A percentile compares a stretch with the other conserved stretches of the same genome.
Conservation (phyloP, 2,113 vertebrate species). For the Strix uralensis region DNA sequence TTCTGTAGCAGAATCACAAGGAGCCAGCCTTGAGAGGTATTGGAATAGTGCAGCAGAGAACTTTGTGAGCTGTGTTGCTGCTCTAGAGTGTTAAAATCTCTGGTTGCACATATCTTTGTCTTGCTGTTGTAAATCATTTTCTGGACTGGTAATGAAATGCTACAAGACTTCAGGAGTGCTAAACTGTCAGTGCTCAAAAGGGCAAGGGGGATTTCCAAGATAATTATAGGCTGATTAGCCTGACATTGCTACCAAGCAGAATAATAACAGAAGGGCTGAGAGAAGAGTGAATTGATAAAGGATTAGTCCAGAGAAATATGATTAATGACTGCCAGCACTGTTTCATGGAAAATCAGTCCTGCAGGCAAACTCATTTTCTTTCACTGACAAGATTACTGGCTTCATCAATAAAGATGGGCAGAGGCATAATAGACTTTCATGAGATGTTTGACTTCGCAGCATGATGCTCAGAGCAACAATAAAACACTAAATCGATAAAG, state of each 20-base stretch:
- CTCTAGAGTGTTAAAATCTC: not conserved
- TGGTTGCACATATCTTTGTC: not conserved
- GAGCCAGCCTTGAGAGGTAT: not conserved
- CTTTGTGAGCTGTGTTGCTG: not conserved
- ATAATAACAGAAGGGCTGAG: not conserved
- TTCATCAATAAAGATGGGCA: not conserved
- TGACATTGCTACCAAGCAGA: conserved; percentile 32
- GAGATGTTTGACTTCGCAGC: not conserved
- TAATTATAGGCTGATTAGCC: conserved; percentile 48
- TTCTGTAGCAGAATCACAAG: not conserved
- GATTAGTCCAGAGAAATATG: not conserved
- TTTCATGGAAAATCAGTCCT: not conserved
- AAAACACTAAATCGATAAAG: conserved; percentile 7
- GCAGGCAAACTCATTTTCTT: conserved; percentile 25
- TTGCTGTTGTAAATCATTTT: not conserved
- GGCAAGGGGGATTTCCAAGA: conserved; percentile 33
- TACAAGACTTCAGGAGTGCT: not conserved
- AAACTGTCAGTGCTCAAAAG: conserved; percentile 12
- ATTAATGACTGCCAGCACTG: not conserved
- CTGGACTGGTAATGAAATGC: not conserved
- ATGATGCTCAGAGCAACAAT: not conserved
- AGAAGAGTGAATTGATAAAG: not conserved
- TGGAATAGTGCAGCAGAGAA: not conserved
- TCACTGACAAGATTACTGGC: conserved; percentile 7
- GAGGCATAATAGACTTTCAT: not conserved